Percentiles rank a stretch among this genome's conserved stretches.
Conservation (phyloP, 2,113 vertebrate genomes). For the Tachycineta bicolor region DNA sequence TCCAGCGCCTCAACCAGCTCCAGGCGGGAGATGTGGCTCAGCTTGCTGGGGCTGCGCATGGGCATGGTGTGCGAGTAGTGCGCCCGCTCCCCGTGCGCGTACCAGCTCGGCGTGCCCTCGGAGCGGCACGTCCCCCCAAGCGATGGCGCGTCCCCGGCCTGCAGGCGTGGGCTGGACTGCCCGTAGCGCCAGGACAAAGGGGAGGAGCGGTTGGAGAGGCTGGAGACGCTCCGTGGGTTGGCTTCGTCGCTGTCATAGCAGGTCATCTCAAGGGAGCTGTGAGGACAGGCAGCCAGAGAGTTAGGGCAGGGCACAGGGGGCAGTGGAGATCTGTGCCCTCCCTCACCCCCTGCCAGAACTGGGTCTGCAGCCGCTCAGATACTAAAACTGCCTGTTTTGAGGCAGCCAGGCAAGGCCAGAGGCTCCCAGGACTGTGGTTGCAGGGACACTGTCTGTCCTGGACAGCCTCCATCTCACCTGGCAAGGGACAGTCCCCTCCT, state of each 20-base stretch:
- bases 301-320: not conserved
- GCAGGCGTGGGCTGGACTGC: conserved; percentile 91
- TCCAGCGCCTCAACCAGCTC: conserved; percentile 87
- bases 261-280: conserved; percentile 86
- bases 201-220: conserved; percentile 92
- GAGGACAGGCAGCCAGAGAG: not conserved
- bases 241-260: conserved; percentile 94
- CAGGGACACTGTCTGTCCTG: rapidly evolving
- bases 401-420: not conserved
- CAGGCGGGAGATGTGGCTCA: conserved; percentile 87
- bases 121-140: conserved; percentile 85
- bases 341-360: not conserved
- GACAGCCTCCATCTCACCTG: not conserved
- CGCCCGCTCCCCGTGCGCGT: conserved; percentile 76
- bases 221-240: conserved; percentile 88
- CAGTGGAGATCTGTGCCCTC: not conserved
- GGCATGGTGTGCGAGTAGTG: conserved; percentile 93
- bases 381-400: not conserved
- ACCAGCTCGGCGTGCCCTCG: conserved; percentile 77
- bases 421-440: not conserved
- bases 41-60: conserved; percentile 84
- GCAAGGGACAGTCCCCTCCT: not conserved
- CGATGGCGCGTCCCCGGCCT: conserved; percentile 91
- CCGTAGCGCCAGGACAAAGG: conserved; percentile 94
- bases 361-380: not conserved